Conservation (phyloP, 2,888 invertebrate species). For the Chrysina gloriosa region DNA sequence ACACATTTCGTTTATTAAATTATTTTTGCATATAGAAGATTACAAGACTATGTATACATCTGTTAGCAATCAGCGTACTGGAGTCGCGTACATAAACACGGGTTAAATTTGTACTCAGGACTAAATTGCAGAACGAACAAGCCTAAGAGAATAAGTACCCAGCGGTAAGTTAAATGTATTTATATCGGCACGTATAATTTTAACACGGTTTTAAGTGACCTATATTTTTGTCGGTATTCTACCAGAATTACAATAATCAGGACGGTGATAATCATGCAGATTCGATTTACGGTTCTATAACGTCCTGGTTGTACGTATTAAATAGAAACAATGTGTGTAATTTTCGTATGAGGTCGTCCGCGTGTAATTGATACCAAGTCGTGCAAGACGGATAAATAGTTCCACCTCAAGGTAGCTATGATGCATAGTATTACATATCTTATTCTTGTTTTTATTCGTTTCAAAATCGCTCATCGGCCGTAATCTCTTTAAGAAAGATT, state of each 20-base stretch:
- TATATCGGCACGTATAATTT: conserved; percentile 18
- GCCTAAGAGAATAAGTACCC: conserved; percentile 4
- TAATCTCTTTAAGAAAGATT: background rate
- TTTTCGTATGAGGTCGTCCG: conserved; percentile 26
- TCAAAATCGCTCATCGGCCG: background rate
- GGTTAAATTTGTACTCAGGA: conserved; percentile 8
- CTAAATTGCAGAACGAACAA: background rate
- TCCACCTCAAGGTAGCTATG: conserved; percentile 17
- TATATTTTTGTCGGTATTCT: conserved; percentile 6
- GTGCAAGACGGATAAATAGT: conserved; percentile 13
- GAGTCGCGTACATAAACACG: background rate
- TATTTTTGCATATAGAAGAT: too few species aligned
- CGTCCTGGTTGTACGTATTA: background rate
- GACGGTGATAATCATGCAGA: background rate
- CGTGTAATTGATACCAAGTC: conserved; percentile 9
- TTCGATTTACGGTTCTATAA: conserved; percentile 2
- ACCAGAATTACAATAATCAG: background rate
- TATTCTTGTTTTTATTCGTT: conserved; percentile 12
- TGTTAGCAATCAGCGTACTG: background rate
- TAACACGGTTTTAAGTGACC: conserved; percentile 11
- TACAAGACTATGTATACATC: background rate
- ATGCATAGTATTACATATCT: conserved; percentile 24
- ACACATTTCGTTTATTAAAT: too few species aligned
- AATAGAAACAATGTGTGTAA: conserved; percentile 9
- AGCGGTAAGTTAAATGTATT: conserved; percentile 10